Base-by-base conservation (phyloP, 2,797 vertebrate species). In the Lutjanus argentimaculatus region DNA sequence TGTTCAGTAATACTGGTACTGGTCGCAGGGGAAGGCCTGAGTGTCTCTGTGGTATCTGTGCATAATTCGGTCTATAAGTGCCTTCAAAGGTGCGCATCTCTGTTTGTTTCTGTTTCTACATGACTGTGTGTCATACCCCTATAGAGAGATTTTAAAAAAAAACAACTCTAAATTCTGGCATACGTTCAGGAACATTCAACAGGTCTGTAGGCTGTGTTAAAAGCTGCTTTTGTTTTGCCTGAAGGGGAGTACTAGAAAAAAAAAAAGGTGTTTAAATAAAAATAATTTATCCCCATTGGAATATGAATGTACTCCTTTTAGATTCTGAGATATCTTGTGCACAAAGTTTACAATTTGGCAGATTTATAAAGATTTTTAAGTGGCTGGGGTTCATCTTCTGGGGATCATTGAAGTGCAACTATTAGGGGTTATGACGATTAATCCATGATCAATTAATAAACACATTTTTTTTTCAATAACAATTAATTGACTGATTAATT, bases 21-120 rank as follows among this genome's bases (percentile, higher is more conserved):
- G 46, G 30, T 74, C 61, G 12, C 56, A 64, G 84, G 85, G 90
- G 68, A 42, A 89, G 63, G 71, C 75, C 77, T 3, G 0, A 19
- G 46, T 46, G 19, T 72, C 46, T 67, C 49, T 64, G 76, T 22
- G 63, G 42, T 72, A 15, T 30, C 61, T 72, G 2, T 43, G 61
- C 19, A 56, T 49, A 13, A 12, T 67, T 71, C 55, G 68, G 56
- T 53, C 45, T 70, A 2, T 51, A 15, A 51, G 55, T 67, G 63
- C 9, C 36, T 51, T 42, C 10, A 2, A 57, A 12, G 52, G 68
- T 73, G 19, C 22, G 25, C 13, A 13, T 61, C 13, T 69, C 11
- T 49, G 48, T 62, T 56, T 72, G 45, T 45, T 68, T 75, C 30
- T 51, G 7, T 71, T 36, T 73, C 19, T 80, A 6, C 25, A 15